A percentile compares a stretch with the other conserved stretches of the same genome.
Evolutionary conservation across 2,888 invertebrate species (phyloP).

Genomic region (Alsophila aescularia): DNA sequence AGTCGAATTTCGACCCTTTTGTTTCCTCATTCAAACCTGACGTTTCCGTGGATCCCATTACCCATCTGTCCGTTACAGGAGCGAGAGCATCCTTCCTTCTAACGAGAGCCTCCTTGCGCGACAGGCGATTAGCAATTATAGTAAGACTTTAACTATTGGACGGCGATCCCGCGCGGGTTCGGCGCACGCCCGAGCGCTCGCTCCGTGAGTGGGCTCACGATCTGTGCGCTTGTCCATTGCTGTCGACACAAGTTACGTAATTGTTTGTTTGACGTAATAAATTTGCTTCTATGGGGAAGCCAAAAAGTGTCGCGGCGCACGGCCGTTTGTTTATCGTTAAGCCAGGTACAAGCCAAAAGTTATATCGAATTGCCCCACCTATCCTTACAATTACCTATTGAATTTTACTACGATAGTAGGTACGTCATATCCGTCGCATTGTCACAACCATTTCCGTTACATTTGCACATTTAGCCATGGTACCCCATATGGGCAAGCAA

Average conservation of each 20-base stretch:
- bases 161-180: slow-evolving; percentile 24
- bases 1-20: slow-evolving; percentile 2
- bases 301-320: too few species aligned
- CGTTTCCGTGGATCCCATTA: slow-evolving; percentile 13
- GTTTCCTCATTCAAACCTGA: slow-evolving; percentile 9
- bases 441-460: too few species aligned
- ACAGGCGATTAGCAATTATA: slow-evolving; percentile 35
- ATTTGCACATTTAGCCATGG: too few species aligned
- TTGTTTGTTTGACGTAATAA: too few species aligned
- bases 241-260: not conserved
- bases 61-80: slow-evolving; percentile 19
- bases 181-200: slow-evolving; percentile 29
- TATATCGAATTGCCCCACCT: too few species aligned
- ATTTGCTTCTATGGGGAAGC: too few species aligned
- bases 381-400: too few species aligned
- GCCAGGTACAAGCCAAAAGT: too few species aligned
- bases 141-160: slow-evolving; percentile 30
- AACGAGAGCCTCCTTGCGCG: not conserved
- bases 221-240: slow-evolving; percentile 14
- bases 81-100: slow-evolving; percentile 7
- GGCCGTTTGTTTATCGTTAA: too few species aligned
- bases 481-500: too few species aligned
- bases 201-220: slow-evolving; percentile 39
- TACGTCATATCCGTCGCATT: too few species aligned
- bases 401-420: too few species aligned